Percentiles rank a stretch among this genome's conserved stretches.
Evolutionary conservation across 2,113 vertebrate genomes (phyloP).

Genomic region (Hirundichthys speculiger): DNA sequence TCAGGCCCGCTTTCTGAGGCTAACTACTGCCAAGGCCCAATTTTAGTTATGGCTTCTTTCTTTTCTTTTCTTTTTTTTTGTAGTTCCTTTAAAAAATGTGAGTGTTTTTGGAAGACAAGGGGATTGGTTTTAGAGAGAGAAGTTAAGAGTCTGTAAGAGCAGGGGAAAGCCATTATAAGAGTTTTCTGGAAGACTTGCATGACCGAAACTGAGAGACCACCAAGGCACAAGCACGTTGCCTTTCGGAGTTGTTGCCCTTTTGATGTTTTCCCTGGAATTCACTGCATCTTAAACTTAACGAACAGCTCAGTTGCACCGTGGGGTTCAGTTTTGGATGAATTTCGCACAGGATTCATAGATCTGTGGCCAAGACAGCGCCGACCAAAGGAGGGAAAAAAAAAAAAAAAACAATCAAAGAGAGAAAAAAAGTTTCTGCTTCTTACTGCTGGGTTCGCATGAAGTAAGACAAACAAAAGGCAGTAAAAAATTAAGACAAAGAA

Average conservation of each 20-base stretch:
- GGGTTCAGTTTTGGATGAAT: constrained; percentile 32
- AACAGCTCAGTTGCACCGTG: constrained; percentile 39
- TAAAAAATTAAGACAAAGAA: constrained; percentile 21
- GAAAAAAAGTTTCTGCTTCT: constrained; percentile 20
- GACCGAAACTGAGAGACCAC: constrained; percentile 33
- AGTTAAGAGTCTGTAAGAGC: constrained; percentile 30
- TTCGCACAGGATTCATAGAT: constrained; percentile 38
- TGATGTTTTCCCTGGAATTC: constrained; percentile 36
- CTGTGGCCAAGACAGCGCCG: constrained; percentile 29
- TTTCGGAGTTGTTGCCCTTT: constrained; percentile 11
- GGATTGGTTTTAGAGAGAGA: constrained; percentile 46
- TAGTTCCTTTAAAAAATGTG: constrained; percentile 5
- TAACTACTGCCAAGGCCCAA: constrained; percentile 39
- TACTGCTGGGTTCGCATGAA: constrained; percentile 20
- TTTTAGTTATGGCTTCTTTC: constrained; percentile 68
- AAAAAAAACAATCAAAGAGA: constrained; percentile 25
- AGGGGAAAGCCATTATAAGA: constrained; percentile 35
- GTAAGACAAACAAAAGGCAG: constrained; percentile 34
- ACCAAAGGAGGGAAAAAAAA: constrained; percentile 23
- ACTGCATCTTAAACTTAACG: constrained; percentile 26
- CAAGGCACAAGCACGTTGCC: constrained; percentile 42
- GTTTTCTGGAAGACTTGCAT: constrained; percentile 75
- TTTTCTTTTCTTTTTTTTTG: constrained; percentile 11
- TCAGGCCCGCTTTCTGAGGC: constrained; percentile 46
- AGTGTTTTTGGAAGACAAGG: constrained; percentile 73